Percentiles rank a stretch among this genome's conserved stretches.
Conservation (phyloP, 2,888 invertebrate species). For the Helleia helle region DNA sequence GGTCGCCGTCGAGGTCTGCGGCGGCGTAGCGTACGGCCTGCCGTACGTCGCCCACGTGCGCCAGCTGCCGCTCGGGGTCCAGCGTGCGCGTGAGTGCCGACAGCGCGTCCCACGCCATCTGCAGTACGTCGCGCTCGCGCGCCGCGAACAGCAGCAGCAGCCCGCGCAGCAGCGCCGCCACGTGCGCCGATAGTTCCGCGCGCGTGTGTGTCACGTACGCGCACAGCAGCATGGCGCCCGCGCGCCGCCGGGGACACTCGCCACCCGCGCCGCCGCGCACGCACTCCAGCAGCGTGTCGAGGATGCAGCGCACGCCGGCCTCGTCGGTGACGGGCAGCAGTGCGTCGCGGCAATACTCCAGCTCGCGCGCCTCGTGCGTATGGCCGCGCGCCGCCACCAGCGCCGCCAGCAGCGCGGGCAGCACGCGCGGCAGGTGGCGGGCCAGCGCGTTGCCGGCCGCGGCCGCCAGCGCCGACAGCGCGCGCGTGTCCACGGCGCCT, state of each 20-base stretch:
- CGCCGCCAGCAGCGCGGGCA: constrained; percentile 90
- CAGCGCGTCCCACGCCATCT: constrained; percentile 93
- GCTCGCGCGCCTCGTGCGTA: constrained; percentile 79
- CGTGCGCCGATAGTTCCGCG: constrained; percentile 89
- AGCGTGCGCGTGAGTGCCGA: constrained; percentile 90
- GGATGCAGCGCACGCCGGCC: constrained; percentile 87
- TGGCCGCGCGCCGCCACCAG: constrained; percentile 80
- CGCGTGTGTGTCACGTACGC: constrained; percentile 93
- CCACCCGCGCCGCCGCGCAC: constrained; percentile 77
- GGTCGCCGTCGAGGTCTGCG: constrained; percentile 86
- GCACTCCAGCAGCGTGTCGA: constrained; percentile 88
- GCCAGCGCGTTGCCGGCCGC: constrained; percentile 95
- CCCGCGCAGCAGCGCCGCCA: constrained; percentile 90
- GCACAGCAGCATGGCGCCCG: constrained; percentile 90
- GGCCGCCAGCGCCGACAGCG: constrained; percentile 93
- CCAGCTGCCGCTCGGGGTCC: constrained; percentile 87
- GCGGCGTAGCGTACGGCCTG: constrained; percentile 94
- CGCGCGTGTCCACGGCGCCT: constrained; percentile 86
- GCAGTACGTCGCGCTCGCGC: constrained; percentile 80
- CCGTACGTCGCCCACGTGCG: constrained; percentile 90
- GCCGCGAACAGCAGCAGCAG: constrained; percentile 90
- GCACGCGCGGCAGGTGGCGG: constrained; percentile 90
- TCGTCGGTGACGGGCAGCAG: constrained; percentile 93
- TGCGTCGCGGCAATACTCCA: constrained; percentile 94
- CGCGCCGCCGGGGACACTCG: constrained; percentile 78